Percentiles rank a stretch among this genome's conserved stretches.
phyloP scores from a whole-genome alignment of 2,797 vertebrate genomes.

The Taeniopygia guttata region DNA sequence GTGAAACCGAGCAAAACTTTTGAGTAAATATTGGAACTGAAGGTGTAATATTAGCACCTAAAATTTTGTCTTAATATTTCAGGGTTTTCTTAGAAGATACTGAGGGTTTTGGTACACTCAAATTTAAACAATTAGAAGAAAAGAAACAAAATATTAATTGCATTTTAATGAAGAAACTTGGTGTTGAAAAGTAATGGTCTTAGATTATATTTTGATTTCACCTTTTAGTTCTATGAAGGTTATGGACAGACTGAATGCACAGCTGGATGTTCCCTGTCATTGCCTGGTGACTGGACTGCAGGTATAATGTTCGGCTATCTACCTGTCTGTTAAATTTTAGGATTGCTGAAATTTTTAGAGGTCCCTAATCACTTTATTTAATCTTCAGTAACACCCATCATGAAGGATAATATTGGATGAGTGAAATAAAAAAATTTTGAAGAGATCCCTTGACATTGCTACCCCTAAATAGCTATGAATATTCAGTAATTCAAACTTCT shows the following conservation, averaged over 20 bases:
- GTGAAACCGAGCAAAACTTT: neutral
- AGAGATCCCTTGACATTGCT: neutral
- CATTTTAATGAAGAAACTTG: neutral
- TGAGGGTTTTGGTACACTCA: neutral
- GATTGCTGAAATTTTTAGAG: neutral
- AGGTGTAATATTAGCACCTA: neutral
- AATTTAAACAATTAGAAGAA: neutral
- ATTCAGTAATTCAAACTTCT: neutral
- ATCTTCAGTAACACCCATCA: neutral
- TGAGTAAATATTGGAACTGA: neutral
- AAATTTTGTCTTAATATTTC: neutral
- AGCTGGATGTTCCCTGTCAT: constrained; percentile 87
- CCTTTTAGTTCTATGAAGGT: constrained; percentile 92
- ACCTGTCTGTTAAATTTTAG: neutral
- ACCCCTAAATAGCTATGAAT: neutral
- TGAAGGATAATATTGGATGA: neutral
- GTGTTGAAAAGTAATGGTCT: neutral
- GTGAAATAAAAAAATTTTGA: neutral
- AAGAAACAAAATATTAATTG: neutral
- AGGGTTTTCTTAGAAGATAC: neutral
- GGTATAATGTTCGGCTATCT: constrained; percentile 71
- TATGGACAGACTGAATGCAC: constrained; percentile 98
- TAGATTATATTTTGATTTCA: neutral
- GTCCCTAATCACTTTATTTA: neutral
- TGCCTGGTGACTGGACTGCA: constrained; percentile 95